Evolutionary conservation across 2,113 vertebrate species (phyloP).

Genomic region (Centropus unirufus): DNA sequence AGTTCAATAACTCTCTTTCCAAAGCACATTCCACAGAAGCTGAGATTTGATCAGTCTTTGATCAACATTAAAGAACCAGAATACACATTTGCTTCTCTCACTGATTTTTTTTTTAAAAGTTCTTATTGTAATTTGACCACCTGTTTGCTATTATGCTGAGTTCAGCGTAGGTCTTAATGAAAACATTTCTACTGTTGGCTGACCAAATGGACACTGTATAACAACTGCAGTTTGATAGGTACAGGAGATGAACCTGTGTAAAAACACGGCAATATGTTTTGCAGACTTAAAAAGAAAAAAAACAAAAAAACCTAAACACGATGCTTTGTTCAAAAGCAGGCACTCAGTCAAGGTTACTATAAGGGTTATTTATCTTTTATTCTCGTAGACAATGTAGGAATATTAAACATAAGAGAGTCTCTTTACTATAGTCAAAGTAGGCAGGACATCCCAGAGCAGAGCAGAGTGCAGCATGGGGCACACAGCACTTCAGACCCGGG

Average conservation of each 20-base stretch:
- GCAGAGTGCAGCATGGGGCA: neutral
- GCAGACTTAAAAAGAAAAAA: neutral
- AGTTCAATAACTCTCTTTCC: neutral
- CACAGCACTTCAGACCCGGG: neutral
- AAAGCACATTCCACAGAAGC: neutral
- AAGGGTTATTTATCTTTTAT: neutral
- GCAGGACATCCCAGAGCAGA: neutral
- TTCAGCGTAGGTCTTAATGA: constrained; percentile 43
- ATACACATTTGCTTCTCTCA: neutral
- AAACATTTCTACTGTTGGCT: constrained; percentile 68
- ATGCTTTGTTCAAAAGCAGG: neutral
- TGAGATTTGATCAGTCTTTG: neutral
- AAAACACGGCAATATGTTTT: constrained; percentile 47
- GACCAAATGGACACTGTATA: constrained; percentile 54
- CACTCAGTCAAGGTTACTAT: neutral
- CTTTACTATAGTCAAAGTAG: neutral
- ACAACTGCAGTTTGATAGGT: constrained; percentile 58
- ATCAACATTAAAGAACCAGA: neutral
- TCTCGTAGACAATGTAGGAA: neutral
- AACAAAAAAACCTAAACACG: neutral
- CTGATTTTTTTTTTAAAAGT: neutral
- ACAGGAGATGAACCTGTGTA: constrained; percentile 41
- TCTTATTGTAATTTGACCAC: constrained; percentile 45
- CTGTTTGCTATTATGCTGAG: constrained; percentile 54
- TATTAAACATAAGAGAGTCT: neutral